A percentile compares a stretch with the other conserved stretches of the same genome.
phyloP scores from a whole-genome alignment of 1,140 invertebrate genomes.

The Capitella teleta region DNA sequence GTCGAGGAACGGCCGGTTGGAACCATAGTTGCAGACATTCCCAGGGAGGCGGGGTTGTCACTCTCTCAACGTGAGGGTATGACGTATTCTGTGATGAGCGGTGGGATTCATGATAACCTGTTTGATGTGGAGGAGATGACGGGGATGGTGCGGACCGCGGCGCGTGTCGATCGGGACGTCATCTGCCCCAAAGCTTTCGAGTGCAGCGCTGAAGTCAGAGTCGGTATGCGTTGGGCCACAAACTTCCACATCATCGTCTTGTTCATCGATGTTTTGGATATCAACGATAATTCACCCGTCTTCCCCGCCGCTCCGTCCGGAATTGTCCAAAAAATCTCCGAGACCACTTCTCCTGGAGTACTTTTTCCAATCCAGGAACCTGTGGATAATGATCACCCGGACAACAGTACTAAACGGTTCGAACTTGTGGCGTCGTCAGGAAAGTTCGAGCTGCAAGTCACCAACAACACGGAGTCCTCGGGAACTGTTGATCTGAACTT shows the following conservation, averaged over 20 bases:
- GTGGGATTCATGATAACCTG: too few relatives aligned
- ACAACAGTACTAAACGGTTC: conserved; percentile 6
- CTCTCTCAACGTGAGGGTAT: too few relatives aligned
- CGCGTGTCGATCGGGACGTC: conserved; percentile 7
- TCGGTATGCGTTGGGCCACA: conserved; percentile 7
- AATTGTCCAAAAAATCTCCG: conserved; percentile 20
- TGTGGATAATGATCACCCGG: conserved; percentile 5
- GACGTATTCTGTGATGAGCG: too few relatives aligned
- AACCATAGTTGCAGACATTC: too few relatives aligned
- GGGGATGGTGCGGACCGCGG: conserved; percentile 7
- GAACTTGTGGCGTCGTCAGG: not conserved
- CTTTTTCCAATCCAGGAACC: conserved; percentile 48
- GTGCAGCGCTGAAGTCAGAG: conserved; percentile 7
- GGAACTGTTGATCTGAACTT: conserved; percentile 5
- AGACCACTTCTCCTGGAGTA: conserved; percentile 43
- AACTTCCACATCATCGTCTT: conserved; percentile 26
- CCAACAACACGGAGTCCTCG: conserved; percentile 7
- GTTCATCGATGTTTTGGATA: conserved; percentile 49
- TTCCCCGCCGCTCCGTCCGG: conserved; percentile 47
- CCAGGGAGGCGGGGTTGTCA: too few relatives aligned
- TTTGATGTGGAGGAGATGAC: conserved; percentile 10
- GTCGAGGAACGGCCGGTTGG: too few relatives aligned
- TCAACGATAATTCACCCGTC: conserved; percentile 83
- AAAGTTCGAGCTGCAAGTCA: conserved; percentile 10
- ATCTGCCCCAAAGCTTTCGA: conserved; percentile 8